Evolutionary conservation across 2,888 invertebrate species (phyloP), one percentile per base, ranked within the genome.

Genomic region (Eristalinus aeneus): DNA sequence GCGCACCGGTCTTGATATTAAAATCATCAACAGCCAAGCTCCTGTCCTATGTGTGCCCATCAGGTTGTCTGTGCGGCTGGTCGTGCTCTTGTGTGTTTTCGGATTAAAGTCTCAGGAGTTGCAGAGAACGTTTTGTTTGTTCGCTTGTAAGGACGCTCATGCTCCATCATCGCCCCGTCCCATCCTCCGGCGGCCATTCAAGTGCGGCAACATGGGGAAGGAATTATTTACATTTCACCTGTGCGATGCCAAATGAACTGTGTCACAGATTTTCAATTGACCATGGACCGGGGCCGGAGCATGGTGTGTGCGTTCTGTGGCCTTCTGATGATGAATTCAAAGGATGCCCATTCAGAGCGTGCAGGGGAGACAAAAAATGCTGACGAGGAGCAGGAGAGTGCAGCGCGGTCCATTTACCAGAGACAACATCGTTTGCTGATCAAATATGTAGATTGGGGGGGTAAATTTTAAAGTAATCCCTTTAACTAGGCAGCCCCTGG

Each of bases 391-490:
- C n/a, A 16, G 46, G 39, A 27, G 22, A 11, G 39, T n/a, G 63
- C n/a, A n/a, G n/a, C n/a, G 77, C 60, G 65, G 79, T 84, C 71
- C 65, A 84, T 84, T 84, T 54, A 71, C 64, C 84, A 84, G 65
- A 60, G 75, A 79, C 76, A 85, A 80, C 76, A 80, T 85, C 56
- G 72, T 85, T 85, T 80, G 53, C 85, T 85, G 85, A 85, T 85
- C 85, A 85, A 85, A 85, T 85, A 85, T 85, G 85, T 73, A 85
- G 81, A 85, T 85, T 85, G 71, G 58, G 76, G 74, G 78, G 72
- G 81, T 81, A 76, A 76, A 85, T 85, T 85, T 76, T 75, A 79
- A 79, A 84, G 84, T 67, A 75, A 84, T 79, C 75, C 56, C 54
- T 71, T 81, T 60, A 72, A 60, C 53, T 39, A 31, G 64, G 68